Evolutionary conservation across 2,797 vertebrate species (phyloP).

Genomic region (Coregonus sp.): DNA sequence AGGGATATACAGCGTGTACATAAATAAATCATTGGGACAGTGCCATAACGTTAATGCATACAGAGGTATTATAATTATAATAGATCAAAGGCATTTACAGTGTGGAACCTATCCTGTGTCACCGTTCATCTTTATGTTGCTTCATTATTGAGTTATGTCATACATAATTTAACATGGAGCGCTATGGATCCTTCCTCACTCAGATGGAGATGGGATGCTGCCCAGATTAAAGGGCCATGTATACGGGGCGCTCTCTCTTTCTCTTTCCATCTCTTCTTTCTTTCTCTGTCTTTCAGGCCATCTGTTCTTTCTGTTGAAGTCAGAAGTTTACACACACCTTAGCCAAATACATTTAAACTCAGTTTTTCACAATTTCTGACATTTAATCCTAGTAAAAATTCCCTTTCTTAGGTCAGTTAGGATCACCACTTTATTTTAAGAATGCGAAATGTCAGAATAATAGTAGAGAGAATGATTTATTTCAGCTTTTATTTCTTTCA

Average conservation of each 20-base stretch:
- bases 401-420: too few species aligned
- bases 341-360: too few species aligned
- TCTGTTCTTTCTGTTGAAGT: too few species aligned
- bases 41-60: slow-evolving; percentile 72
- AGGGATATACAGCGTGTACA: slow-evolving; percentile 35
- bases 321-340: too few species aligned
- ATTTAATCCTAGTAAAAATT: too few species aligned
- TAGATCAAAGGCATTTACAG: slow-evolving; percentile 79
- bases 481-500: too few species aligned
- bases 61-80: slow-evolving; percentile 78
- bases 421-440: too few species aligned
- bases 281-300: too few species aligned
- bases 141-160: slow-evolving; percentile 79
- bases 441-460: too few species aligned
- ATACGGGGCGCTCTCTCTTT: neutral
- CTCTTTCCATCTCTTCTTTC: neutral
- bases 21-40: slow-evolving; percentile 67
- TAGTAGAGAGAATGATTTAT: too few species aligned
- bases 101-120: slow-evolving; percentile 70
- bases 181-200: slow-evolving; percentile 72
- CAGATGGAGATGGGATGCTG: neutral
- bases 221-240: neutral
- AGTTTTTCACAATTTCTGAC: too few species aligned
- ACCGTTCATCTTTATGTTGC: slow-evolving; percentile 74
- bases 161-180: slow-evolving; percentile 77